Evolutionary conservation across 2,888 invertebrate genomes (phyloP).

Genomic region (Neuroscelio doddi): DNA sequence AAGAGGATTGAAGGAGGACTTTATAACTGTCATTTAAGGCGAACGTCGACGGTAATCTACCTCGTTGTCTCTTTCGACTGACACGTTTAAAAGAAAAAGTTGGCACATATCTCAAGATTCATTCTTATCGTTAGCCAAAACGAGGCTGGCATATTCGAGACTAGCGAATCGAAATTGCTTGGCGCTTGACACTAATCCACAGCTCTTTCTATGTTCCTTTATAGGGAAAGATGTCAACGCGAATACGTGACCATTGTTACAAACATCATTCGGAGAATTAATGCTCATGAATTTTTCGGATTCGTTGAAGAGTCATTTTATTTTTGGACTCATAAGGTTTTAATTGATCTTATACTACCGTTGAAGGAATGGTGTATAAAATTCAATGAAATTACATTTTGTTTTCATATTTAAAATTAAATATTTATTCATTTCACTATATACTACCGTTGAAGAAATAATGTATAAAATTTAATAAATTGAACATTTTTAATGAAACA

Average conservation of each 20-base stretch:
- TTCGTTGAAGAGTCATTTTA: no score
- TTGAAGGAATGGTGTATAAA: no score
- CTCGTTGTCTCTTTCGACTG: neutral
- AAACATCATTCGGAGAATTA: neutral
- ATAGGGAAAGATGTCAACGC: slow-evolving; percentile 1
- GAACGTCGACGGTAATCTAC: slow-evolving; percentile 4
- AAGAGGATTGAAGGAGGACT: neutral
- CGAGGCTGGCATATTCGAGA: neutral
- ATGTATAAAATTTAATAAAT: no score
- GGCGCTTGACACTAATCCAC: slow-evolving; percentile 20
- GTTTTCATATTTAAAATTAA: no score
- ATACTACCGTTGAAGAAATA: no score
- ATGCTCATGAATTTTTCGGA: no score
- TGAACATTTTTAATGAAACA: no score
- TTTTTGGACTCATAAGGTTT: no score
- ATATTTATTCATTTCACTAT: no score
- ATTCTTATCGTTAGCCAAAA: slow-evolving; percentile 6
- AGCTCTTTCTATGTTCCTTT: slow-evolving; percentile 4
- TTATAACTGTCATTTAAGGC: neutral
- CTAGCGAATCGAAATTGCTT: neutral
- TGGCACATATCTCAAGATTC: slow-evolving; percentile 6
- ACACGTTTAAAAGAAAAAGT: slow-evolving; percentile 6
- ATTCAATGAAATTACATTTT: no score
- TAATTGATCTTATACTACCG: no score
- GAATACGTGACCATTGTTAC: neutral